Evolutionary conservation across 2,888 invertebrate genomes (phyloP).

Genomic region (Rhingia campestris): DNA sequence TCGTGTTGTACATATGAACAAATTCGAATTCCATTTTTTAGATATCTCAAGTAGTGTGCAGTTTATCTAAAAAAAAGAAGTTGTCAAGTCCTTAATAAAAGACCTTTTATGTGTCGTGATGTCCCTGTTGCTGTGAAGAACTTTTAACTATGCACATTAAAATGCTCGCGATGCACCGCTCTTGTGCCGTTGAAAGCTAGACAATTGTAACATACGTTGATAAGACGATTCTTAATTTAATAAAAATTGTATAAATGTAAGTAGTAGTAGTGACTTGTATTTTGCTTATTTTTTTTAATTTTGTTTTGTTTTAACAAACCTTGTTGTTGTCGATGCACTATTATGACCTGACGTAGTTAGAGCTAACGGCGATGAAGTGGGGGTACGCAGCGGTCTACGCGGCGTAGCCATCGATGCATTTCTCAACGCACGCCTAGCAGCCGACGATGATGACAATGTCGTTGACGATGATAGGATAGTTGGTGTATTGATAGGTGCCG

Average conservation of each 20-base stretch:
- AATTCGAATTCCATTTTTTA: too few relatives aligned
- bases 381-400: slow-evolving; percentile 82
- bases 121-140: too few relatives aligned
- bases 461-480: slow-evolving; percentile 72
- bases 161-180: slow-evolving; percentile 46
- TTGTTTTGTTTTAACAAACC: slow-evolving; percentile 79
- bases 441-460: slow-evolving; percentile 74
- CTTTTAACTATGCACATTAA: neutral
- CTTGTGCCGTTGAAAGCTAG: slow-evolving; percentile 1
- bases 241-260: slow-evolving; percentile 4
- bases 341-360: slow-evolving; percentile 78
- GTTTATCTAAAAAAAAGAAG: too few relatives aligned
- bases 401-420: slow-evolving; percentile 78
- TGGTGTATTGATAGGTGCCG: slow-evolving; percentile 54
- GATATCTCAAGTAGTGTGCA: too few relatives aligned
- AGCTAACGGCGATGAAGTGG: slow-evolving; percentile 82
- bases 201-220: slow-evolving; percentile 8
- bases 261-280: slow-evolving; percentile 14
- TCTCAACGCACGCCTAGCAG: slow-evolving; percentile 77
- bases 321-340: slow-evolving; percentile 80
- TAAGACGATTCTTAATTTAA: neutral
- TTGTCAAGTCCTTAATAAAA: too few relatives aligned
- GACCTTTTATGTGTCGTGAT: too few relatives aligned
- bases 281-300: slow-evolving; percentile 13
- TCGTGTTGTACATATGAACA: too few relatives aligned